Percentiles rank a stretch among this genome's conserved stretches.
Conservation (phyloP, 2,888 invertebrate genomes). For the Odontocolon sp. region DNA sequence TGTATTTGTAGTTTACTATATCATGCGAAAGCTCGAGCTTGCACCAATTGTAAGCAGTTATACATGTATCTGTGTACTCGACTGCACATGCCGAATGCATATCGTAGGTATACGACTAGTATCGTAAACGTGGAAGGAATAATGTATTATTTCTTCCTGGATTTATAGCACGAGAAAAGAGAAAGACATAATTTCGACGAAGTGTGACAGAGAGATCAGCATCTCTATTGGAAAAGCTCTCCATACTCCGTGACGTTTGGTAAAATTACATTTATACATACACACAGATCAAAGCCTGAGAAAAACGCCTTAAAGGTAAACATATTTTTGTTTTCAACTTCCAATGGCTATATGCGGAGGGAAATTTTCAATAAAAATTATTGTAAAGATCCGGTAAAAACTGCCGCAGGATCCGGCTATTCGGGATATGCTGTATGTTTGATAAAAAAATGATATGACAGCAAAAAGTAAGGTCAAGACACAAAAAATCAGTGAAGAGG, state of each 20-base stretch:
- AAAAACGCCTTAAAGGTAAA: too few relatives aligned
- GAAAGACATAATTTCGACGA: background rate
- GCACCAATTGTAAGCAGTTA: background rate
- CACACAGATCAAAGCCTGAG: background rate
- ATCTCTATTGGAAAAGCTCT: slow-evolving; percentile 32
- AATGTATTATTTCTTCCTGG: slow-evolving; percentile 6
- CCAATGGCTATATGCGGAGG: too few relatives aligned
- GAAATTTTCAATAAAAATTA: too few relatives aligned
- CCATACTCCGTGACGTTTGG: slow-evolving; percentile 6
- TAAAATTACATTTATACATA: slow-evolving; percentile 16
- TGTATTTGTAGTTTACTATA: slow-evolving; percentile 25
- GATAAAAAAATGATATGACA: too few relatives aligned
- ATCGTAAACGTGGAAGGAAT: slow-evolving; percentile 47
- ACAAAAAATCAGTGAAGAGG: too few relatives aligned
- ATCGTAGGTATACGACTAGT: slow-evolving; percentile 9
- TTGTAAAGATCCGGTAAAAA: too few relatives aligned
- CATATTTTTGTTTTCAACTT: too few relatives aligned
- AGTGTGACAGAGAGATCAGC: slow-evolving; percentile 8
- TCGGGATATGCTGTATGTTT: too few relatives aligned
- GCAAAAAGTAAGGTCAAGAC: too few relatives aligned
- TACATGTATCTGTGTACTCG: slow-evolving; percentile 10
- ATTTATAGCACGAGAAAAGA: background rate
- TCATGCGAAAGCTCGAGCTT: slow-evolving; percentile 26
- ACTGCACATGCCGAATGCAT: background rate
- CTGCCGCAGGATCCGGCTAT: too few relatives aligned